Evolutionary conservation across 2,113 vertebrate species (phyloP), one percentile per base, ranked within the genome.

Genomic region (Bungarus multicinctus): DNA sequence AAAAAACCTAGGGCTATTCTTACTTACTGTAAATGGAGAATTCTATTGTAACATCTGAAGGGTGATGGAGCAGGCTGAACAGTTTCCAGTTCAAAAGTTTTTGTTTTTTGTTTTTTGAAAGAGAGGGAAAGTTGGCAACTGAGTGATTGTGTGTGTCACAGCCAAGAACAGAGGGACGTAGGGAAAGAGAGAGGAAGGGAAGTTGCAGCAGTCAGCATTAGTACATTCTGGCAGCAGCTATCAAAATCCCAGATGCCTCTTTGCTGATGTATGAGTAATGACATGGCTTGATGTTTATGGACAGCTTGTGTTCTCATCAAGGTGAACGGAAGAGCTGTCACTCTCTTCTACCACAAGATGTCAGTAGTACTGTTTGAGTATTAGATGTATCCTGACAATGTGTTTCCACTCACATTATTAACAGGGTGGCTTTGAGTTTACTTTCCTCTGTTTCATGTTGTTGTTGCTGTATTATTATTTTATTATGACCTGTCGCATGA

Each of bases 271-370:
- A 93, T 95, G 97, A 97, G 95, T 95, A 95, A 96, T 93, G 97
- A 96, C 92, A 94, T 95, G 92, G 90, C 96, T 96, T 91, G 93
- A 93, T 91, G 94, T 95, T 97, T 96, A 97, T 89, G 89, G 97
- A 98, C 98, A 98, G 98, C 97, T 97, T 97, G 97, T 97, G 98
- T 97, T 96, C 95, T 96, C 93, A 85, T 89, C 93, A 94, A 95
- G 97, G 96, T 93, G 96, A 96, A 97, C 97, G 97, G 97, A 96
- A 97, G 97, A 97, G 96, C 96, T 97, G 97, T 97, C 97, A 95
- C 96, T 96, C 94, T 94, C 93, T 90, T 93, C 87, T 91, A 89
- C 97, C 98, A 98, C 98, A 97, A 96, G 97, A 93, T 98, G 98
- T 98, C 98, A 96, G 96, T 96, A 93, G 93, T 95, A 96, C 96